Evolutionary conservation across 2,113 vertebrate genomes (phyloP).

Genomic region (Aix galericulata): DNA sequence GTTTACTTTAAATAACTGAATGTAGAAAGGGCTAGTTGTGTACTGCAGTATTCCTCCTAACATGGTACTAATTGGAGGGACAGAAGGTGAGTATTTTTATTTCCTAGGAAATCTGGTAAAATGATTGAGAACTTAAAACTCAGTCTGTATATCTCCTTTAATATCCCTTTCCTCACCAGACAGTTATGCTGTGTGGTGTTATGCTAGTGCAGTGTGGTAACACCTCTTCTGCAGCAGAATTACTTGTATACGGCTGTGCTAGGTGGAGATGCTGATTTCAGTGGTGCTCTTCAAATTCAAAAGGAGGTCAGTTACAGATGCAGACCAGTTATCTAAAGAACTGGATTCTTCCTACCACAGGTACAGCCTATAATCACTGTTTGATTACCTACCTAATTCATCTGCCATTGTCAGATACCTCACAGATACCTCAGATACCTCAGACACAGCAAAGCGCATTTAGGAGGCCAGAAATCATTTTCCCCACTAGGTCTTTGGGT

Average conservation of each 20-base stretch:
- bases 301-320: not conserved
- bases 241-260: not conserved
- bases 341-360: not conserved
- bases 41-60: not conserved
- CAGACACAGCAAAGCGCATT: not conserved
- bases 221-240: not conserved
- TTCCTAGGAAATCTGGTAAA: not conserved
- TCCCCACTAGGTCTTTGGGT: accelerated
- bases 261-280: not conserved
- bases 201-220: not conserved
- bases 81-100: not conserved
- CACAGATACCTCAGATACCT: not conserved
- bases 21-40: not conserved
- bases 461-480: not conserved
- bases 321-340: not conserved
- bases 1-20: not conserved
- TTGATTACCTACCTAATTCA: not conserved
- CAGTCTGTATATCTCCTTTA: not conserved
- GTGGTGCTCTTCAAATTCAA: not conserved
- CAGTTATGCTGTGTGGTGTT: not conserved
- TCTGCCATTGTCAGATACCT: not conserved
- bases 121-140: not conserved
- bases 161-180: not conserved
- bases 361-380: not conserved
- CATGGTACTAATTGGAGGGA: not conserved